These are phyloP conservation scores for Percopsis omiscomaycus DNA, from an alignment of 2,797 vertebrate genomes.

Conservation along the genomic window DNA sequence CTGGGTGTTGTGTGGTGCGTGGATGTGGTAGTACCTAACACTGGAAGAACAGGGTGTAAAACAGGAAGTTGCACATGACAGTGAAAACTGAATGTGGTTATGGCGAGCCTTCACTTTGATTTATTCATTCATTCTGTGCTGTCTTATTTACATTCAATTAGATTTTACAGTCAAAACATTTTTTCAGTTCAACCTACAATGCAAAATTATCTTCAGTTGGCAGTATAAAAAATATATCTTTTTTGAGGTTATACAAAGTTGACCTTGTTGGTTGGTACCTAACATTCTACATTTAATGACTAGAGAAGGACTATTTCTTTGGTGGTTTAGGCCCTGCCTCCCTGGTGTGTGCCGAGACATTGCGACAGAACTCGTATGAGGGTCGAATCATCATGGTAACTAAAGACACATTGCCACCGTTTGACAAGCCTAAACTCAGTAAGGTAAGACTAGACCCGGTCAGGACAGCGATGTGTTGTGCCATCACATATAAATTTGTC, in stretches of 20 bases:
- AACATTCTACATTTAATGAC: neutral
- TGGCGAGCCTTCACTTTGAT: too few species aligned
- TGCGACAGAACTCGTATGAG: conserved; percentile 84
- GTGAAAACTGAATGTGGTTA: too few species aligned
- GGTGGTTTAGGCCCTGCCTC: conserved; percentile 81
- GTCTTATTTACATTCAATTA: too few species aligned
- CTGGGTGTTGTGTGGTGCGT: neutral
- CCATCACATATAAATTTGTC: too few species aligned
- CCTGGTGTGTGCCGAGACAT: conserved; percentile 85
- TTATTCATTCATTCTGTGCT: too few species aligned
- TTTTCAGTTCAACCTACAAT: neutral
- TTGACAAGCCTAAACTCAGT: conserved; percentile 86
- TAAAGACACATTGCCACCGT: conserved; percentile 79
- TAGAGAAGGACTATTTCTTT: neutral
- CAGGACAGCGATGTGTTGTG: neutral
- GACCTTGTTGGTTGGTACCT: neutral
- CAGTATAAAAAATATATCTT: neutral
- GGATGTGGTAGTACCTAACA: too few species aligned
- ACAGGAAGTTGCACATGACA: too few species aligned
- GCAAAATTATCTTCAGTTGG: neutral
- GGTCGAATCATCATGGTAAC: conserved; percentile 85
- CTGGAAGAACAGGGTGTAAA: neutral
- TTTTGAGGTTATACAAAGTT: neutral
- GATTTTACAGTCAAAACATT: neutral
- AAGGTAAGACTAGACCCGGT: conserved; percentile 73